Conservation (phyloP, 2,113 vertebrate species). For the Albula glossodonta region DNA sequence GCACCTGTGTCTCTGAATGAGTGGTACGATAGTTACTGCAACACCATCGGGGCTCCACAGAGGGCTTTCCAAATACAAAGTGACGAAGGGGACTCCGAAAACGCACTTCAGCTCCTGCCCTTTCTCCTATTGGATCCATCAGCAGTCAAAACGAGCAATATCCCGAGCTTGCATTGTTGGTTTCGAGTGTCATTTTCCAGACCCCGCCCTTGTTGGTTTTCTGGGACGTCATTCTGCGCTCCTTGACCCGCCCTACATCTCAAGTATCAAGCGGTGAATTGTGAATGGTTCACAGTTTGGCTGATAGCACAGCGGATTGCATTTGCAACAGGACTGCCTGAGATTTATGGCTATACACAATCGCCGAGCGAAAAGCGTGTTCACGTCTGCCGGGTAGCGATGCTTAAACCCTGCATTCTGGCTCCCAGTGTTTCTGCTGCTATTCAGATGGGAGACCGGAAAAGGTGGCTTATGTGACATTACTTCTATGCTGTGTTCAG, state of each 20-base stretch:
- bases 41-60: background rate
- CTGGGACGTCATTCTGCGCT: constrained; percentile 58
- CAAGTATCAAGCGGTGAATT: constrained; percentile 62
- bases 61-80: background rate
- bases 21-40: background rate
- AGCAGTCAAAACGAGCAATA: background rate
- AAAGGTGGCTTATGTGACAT: constrained; percentile 66
- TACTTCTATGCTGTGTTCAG: constrained; percentile 56
- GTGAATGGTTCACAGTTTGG: constrained; percentile 49
- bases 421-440: constrained; percentile 47
- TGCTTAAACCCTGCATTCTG: constrained; percentile 48
- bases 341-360: constrained; percentile 39
- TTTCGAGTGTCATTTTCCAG: constrained; percentile 22
- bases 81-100: constrained; percentile 12
- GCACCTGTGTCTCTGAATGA: background rate
- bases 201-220: constrained; percentile 47
- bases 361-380: constrained; percentile 34
- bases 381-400: constrained; percentile 55
- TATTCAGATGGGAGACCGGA: constrained; percentile 47
- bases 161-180: constrained; percentile 27
- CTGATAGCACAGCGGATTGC: background rate
- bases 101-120: background rate
- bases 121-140: constrained; percentile 14
- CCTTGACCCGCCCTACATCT: constrained; percentile 59
- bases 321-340: background rate